Conservation (phyloP, 2,113 vertebrate species). For the Ancistrus triradiatus region DNA sequence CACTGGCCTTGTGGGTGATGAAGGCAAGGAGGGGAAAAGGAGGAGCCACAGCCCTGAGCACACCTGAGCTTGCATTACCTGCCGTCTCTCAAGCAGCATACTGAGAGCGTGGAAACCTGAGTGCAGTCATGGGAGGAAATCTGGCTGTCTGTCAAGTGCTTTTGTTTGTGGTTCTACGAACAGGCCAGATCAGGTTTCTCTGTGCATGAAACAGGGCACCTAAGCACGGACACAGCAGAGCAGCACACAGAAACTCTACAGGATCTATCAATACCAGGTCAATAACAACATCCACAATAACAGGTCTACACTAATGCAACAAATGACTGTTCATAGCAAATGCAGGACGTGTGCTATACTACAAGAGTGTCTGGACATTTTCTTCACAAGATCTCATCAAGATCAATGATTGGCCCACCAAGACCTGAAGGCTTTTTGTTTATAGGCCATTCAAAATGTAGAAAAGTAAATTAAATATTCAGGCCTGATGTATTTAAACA, state of each 20-base stretch:
- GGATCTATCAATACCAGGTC: constrained; percentile 25
- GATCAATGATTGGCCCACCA: too few relatives aligned
- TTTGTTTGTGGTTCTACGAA: constrained; percentile 74
- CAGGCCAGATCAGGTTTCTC: constrained; percentile 72
- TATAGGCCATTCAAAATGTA: too few relatives aligned
- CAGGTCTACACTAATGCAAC: neutral
- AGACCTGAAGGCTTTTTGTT: too few relatives aligned
- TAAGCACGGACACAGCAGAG: constrained; percentile 60
- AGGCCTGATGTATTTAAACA: too few relatives aligned
- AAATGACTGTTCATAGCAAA: neutral
- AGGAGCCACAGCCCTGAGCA: constrained; percentile 65
- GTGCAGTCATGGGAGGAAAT: constrained; percentile 79
- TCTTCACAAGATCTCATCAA: too few relatives aligned
- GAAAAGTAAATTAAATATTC: too few relatives aligned
- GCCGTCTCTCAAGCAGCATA: constrained; percentile 82
- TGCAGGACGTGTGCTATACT: neutral
- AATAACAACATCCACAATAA: constrained; percentile 12
- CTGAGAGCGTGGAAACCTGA: constrained; percentile 83
- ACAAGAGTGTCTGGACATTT: neutral
- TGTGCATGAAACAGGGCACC: constrained; percentile 63
- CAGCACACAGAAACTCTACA: constrained; percentile 41
- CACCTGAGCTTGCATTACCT: constrained; percentile 79
- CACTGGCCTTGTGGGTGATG: constrained; percentile 74
- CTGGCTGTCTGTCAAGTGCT: constrained; percentile 82
- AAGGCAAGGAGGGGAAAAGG: constrained; percentile 72